These are phyloP conservation scores for Hippopotamyrus pictus DNA, from an alignment of 2,797 vertebrate species.

Conservation along the genomic window DNA sequence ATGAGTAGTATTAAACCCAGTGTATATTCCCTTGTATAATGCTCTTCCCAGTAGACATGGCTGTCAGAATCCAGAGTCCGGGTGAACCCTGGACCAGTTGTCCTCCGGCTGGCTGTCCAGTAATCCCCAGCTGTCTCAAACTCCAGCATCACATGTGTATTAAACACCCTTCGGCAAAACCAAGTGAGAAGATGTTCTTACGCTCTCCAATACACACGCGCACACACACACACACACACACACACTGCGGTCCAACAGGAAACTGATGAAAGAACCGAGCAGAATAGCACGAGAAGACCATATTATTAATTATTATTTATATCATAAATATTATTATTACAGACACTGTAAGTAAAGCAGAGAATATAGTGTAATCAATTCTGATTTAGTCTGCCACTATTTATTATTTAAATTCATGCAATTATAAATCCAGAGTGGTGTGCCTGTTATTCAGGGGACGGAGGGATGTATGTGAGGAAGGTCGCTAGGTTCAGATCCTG, in stretches of 20 bases:
- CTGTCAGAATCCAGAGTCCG: slow-evolving; percentile 39
- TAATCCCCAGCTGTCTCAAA: slow-evolving; percentile 58
- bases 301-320: background rate
- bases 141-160: slow-evolving; percentile 52
- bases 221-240: background rate
- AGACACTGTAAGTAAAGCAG: background rate
- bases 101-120: slow-evolving; percentile 46
- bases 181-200: background rate
- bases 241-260: background rate
- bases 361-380: background rate
- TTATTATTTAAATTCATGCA: background rate
- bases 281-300: background rate
- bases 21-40: slow-evolving; percentile 47
- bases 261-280: background rate
- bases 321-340: background rate
- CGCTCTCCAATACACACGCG: background rate
- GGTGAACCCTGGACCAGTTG: slow-evolving; percentile 44
- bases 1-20: slow-evolving; percentile 8
- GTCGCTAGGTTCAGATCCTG: background rate
- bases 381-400: background rate
- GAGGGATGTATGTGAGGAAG: background rate
- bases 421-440: background rate
- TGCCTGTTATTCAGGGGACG: background rate
- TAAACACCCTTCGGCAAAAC: slow-evolving; percentile 47
- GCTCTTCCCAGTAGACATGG: slow-evolving; percentile 43